Evolutionary conservation across 53 echinoderm and acorn worm genomes (phyloP).

Genomic region (Antedon mediterranea): DNA sequence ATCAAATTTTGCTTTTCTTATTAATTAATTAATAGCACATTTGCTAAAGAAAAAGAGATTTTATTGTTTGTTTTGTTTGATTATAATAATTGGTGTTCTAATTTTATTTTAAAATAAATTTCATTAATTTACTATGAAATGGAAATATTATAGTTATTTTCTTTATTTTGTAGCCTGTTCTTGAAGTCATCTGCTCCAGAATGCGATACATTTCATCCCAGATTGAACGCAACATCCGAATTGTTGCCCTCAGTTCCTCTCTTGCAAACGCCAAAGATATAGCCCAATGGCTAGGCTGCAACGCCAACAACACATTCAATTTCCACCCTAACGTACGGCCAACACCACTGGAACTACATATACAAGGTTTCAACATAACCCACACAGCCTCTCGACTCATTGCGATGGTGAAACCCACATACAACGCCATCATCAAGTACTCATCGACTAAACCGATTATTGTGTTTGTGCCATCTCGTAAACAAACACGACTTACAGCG

Average conservation of each 20-base stretch:
- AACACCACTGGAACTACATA: conserved; percentile 82
- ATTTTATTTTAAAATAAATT: no score
- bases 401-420: conserved; percentile 98
- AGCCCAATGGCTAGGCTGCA: conserved; percentile 94
- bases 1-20: no score
- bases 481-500: conserved; percentile 96
- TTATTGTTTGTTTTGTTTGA: no score
- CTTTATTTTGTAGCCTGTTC: conserved; percentile 44
- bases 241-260: conserved; percentile 86
- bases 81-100: no score
- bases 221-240: conserved; percentile 97
- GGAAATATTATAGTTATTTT: background rate
- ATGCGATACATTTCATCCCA: conserved; percentile 98
- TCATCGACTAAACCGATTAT: conserved; percentile 82
- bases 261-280: conserved; percentile 92
- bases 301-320: conserved; percentile 92
- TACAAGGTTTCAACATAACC: conserved; percentile 99
- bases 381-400: conserved; percentile 95
- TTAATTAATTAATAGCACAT: no score
- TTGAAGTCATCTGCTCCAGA: conserved; percentile 95
- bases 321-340: conserved; percentile 97
- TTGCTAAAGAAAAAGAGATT: no score
- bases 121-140: no score
- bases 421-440: conserved; percentile 91
- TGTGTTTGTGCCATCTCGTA: conserved; percentile 93